phyloP scores from a whole-genome alignment of 1,140 invertebrate species.

The Zaprionus taronus region DNA sequence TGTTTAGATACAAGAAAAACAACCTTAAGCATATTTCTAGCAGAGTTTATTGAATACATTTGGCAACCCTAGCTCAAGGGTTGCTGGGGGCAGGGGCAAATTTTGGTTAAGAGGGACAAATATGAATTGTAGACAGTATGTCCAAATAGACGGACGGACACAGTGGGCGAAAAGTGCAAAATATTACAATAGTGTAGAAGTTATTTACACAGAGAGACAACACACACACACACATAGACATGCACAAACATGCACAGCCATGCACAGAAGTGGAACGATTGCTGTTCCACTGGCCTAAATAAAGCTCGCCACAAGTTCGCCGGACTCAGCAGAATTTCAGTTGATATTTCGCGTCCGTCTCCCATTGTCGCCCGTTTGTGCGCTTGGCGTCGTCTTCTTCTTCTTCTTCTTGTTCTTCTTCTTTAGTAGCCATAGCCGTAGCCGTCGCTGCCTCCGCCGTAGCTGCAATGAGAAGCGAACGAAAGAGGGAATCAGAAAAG shows the following conservation, averaged over 20 bases:
- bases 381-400: constrained; percentile 28
- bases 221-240: neutral
- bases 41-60: constrained; percentile 42
- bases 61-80: neutral
- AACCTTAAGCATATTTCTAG: constrained; percentile 10
- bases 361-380: constrained; percentile 11
- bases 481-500: constrained; percentile 46
- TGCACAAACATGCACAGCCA: neutral
- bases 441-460: constrained; percentile 32
- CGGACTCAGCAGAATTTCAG: constrained; percentile 59
- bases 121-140: constrained; percentile 24
- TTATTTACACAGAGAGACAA: neutral
- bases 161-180: neutral
- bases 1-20: neutral
- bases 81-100: neutral
- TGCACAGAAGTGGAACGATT: constrained; percentile 19
- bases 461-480: constrained; percentile 74
- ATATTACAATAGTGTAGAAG: neutral
- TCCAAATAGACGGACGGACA: neutral
- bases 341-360: neutral
- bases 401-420: constrained; percentile 6
- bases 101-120: neutral
- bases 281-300: constrained; percentile 63
- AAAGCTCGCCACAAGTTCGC: constrained; percentile 24
- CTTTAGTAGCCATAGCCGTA: constrained; percentile 46